Conservation (phyloP, 2,888 invertebrate species). For the Callyntrura guangdongensis region DNA sequence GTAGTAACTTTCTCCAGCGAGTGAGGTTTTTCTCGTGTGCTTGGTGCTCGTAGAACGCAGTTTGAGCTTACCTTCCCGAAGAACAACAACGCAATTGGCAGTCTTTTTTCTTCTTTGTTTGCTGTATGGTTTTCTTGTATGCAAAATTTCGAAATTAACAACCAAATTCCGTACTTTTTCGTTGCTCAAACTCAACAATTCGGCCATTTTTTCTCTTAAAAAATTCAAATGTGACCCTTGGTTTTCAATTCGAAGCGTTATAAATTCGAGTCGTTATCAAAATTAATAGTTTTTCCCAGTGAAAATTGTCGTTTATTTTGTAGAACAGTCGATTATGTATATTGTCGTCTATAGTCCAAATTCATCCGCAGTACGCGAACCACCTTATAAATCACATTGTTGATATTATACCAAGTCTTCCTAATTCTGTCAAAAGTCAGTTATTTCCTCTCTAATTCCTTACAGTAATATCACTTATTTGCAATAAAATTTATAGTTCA, state of each 20-base stretch:
- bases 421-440: conserved; percentile 40
- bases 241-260: conserved; percentile 3
- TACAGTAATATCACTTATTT: conserved; percentile 16
- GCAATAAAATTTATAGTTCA: conserved; percentile 12
- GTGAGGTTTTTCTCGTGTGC: conserved; percentile 57
- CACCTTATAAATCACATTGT: conserved; percentile 57
- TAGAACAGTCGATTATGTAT: conserved; percentile 2
- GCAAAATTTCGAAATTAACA: conserved; percentile 60
- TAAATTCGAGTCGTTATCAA: conserved; percentile 23
- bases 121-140: conserved; percentile 43
- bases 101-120: conserved; percentile 60
- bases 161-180: conserved; percentile 42
- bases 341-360: conserved; percentile 47
- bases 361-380: conserved; percentile 59
- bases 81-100: conserved; percentile 75
- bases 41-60: conserved; percentile 59
- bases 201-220: conserved; percentile 58
- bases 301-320: background rate
- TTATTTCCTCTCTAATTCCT: background rate
- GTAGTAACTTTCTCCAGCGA: conserved; percentile 69
- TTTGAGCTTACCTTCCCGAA: conserved; percentile 78
- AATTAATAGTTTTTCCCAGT: conserved; percentile 1
- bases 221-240: background rate
- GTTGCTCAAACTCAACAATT: conserved; percentile 78
- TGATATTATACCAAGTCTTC: conserved; percentile 59